phyloP scores from a whole-genome alignment of 2,797 vertebrate species.

The Enteromius trimaculatus region DNA sequence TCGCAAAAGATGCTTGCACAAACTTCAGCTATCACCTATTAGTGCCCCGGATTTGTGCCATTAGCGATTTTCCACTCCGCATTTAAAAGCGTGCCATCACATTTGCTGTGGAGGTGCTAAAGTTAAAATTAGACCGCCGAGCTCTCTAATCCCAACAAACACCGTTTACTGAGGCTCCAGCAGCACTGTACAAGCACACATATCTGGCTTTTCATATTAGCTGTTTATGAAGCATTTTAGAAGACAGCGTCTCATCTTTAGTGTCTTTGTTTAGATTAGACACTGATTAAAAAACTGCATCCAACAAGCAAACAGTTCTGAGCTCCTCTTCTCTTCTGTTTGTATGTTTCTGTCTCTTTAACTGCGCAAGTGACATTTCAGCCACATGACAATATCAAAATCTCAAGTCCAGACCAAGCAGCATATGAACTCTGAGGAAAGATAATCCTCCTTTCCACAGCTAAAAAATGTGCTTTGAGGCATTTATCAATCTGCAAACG shows the following conservation, averaged over 20 bases:
- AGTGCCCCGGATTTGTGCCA: constrained; percentile 52
- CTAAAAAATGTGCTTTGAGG: constrained; percentile 40
- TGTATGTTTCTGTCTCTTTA: no score
- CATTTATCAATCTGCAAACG: constrained; percentile 43
- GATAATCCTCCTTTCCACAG: constrained; percentile 10
- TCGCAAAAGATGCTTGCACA: constrained; percentile 46
- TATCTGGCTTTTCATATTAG: constrained; percentile 14
- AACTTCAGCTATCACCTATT: constrained; percentile 51
- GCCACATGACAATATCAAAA: neutral
- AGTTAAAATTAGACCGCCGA: constrained; percentile 50
- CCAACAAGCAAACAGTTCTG: neutral
- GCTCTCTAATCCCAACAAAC: constrained; percentile 53
- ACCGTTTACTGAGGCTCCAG: constrained; percentile 33
- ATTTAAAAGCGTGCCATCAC: constrained; percentile 45
- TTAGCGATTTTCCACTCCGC: constrained; percentile 56
- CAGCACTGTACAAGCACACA: constrained; percentile 25
- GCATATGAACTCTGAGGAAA: constrained; percentile 27
- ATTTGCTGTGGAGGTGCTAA: constrained; percentile 40
- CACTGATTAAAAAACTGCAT: neutral
- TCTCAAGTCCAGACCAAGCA: neutral
- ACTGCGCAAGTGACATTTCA: neutral
- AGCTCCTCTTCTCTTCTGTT: neutral
- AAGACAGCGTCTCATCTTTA: neutral
- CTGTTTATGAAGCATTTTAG: constrained; percentile 2
- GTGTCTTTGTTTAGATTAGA: neutral